phyloP scores from a whole-genome alignment of 1,140 invertebrate species.

The Apis cerana region DNA sequence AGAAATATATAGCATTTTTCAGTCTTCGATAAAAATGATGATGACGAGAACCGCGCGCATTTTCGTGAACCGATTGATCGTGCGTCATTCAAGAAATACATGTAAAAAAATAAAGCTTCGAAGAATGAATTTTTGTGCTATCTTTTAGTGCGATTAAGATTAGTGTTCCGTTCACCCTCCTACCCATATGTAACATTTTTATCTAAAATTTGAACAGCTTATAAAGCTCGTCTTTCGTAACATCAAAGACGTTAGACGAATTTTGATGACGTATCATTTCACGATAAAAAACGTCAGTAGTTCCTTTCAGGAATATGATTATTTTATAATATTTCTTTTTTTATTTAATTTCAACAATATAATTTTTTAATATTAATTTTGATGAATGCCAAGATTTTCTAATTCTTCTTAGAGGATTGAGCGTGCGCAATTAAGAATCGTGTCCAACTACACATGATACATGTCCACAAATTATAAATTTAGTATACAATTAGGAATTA shows the following conservation, averaged over 20 bases:
- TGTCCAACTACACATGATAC: slow-evolving; percentile 52
- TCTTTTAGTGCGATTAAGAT: slow-evolving; percentile 13
- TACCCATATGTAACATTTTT: slow-evolving; percentile 18
- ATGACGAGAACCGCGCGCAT: slow-evolving; percentile 45
- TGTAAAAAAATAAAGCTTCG: slow-evolving; percentile 55
- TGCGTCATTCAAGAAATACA: slow-evolving; percentile 14
- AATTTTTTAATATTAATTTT: slow-evolving; percentile 63
- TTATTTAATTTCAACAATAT: slow-evolving; percentile 66
- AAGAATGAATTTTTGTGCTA: slow-evolving; percentile 34
- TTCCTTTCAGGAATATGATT: slow-evolving; percentile 38
- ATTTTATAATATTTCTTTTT: slow-evolving; percentile 36
- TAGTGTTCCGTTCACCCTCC: slow-evolving; percentile 17
- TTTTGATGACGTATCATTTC: neutral
- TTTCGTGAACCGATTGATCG: slow-evolving; percentile 14
- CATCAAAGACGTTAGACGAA: slow-evolving; percentile 13
- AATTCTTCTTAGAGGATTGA: slow-evolving; percentile 44
- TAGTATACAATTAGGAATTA: slow-evolving; percentile 53
- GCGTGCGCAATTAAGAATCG: slow-evolving; percentile 56
- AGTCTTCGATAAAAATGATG: slow-evolving; percentile 72
- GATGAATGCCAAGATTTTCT: slow-evolving; percentile 66
- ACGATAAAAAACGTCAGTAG: neutral
- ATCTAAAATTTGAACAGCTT: slow-evolving; percentile 52
- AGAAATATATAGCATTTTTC: slow-evolving; percentile 59
- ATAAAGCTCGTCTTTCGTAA: slow-evolving; percentile 40
- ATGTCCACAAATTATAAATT: slow-evolving; percentile 54